Base-by-base conservation (phyloP, 2,888 invertebrate species). In the Stenodema calcarata region DNA sequence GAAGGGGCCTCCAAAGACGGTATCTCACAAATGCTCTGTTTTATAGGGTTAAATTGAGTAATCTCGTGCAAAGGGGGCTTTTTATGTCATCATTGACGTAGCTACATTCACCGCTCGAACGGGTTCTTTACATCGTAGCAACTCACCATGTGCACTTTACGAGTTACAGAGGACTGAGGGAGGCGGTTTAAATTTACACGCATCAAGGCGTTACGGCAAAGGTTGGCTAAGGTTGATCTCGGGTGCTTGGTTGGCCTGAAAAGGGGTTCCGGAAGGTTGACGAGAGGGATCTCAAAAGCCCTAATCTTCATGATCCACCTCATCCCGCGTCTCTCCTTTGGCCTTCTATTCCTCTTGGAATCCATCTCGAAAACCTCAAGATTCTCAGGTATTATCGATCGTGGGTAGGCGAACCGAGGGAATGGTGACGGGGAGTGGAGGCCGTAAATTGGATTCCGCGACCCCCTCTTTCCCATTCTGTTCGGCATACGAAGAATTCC, bases 311-410 rank as follows among this genome's bases (percentile, higher is more conserved):
- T 42, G 79, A 47, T 47, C 79, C 79, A 47, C 44, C 41, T 35
- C 35, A 47, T 23, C 79, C 27, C 70, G 14, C 70, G 28, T 30
- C 70, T 7, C 70, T 11, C 70, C 30, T 70, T 70, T 27, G 70
- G 70, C 28, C 27, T 27, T 12, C 18, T 18, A n/a, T 27, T 16
- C 35, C 14, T 35, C 35, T 28, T n/a, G 16, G 73, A 73, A 16
- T 16, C 16, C 73, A 73, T 78, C 78, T 78, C 27, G 23, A 47
- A 78, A 78, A 78, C 78, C 78, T 78, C 78, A 78, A 78, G 78
- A 78, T 78, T 47, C 78, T 42, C 78, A 44, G 78, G 78, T 78
- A 78, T 78, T 78, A 78, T 78, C 78, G 78, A 78, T 78, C 78
- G 18, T 23, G 27, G 70, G 70, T 2, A 0, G 30, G 70, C 6